phyloP scores from a whole-genome alignment of 2,797 vertebrate species.

The Miichthys miiuy region DNA sequence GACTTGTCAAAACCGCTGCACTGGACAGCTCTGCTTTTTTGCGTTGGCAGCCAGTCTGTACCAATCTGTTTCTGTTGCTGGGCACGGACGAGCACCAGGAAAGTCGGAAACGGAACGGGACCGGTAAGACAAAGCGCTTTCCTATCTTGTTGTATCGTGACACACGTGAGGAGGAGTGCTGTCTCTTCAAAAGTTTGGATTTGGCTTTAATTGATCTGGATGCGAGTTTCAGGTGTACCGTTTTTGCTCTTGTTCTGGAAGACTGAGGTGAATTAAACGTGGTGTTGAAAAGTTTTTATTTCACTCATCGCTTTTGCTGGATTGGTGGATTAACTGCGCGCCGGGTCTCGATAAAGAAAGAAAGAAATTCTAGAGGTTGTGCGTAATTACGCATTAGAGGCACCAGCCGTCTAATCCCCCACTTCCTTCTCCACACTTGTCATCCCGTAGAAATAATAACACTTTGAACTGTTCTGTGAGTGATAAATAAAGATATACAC shows the following conservation, averaged over 20 bases:
- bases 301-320: not conserved
- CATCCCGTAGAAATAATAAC: not conserved
- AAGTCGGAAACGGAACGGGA: conserved; percentile 66
- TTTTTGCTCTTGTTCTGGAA: not conserved
- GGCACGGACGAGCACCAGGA: conserved; percentile 72
- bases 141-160: not conserved
- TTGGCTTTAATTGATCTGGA: conserved; percentile 17
- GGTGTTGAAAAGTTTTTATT: conserved; percentile 44
- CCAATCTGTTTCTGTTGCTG: conserved; percentile 70
- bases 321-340: not conserved
- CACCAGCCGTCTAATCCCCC: not conserved
- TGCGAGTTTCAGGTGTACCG: conserved; percentile 25
- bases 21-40: conserved; percentile 56
- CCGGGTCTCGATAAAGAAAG: not conserved
- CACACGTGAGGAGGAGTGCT: not conserved
- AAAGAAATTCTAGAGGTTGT: conserved; percentile 15
- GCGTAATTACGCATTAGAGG: conserved; percentile 63
- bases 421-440: conserved; percentile 20
- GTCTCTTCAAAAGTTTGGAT: conserved; percentile 44
- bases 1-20: conserved; percentile 44
- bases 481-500: too few relatives aligned
- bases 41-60: conserved; percentile 57
- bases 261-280: not conserved
- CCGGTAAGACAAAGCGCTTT: conserved; percentile 74
- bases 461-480: conserved; percentile 6